These are phyloP conservation scores for Solenodon paradoxus DNA, from an alignment of 2,113 vertebrate species.

Conservation along the genomic window DNA sequence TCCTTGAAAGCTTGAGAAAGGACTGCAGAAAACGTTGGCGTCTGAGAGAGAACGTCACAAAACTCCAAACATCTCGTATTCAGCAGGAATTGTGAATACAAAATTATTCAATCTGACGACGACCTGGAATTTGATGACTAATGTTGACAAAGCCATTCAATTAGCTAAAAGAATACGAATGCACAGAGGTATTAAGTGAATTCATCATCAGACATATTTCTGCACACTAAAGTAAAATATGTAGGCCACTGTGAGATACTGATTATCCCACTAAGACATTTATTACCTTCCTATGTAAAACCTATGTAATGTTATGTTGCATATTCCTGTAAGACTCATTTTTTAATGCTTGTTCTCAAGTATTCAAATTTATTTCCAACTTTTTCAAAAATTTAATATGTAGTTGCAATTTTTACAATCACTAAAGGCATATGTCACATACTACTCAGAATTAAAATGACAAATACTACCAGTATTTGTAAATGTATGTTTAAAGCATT, in stretches of 20 bases:
- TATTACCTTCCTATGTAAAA: background rate
- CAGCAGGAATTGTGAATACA: slow-evolving; percentile 2
- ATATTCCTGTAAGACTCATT: background rate
- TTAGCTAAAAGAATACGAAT: slow-evolving; percentile 35
- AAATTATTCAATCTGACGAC: background rate
- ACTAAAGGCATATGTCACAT: background rate
- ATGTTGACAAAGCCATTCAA: slow-evolving; percentile 11
- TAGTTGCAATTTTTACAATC: background rate
- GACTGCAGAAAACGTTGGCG: background rate
- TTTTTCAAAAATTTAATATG: background rate
- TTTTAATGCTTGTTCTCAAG: background rate
- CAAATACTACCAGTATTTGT: background rate
- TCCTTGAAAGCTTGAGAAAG: background rate
- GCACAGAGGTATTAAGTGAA: background rate
- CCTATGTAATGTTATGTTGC: background rate
- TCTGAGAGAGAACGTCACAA: background rate
- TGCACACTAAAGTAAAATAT: background rate
- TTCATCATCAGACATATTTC: background rate
- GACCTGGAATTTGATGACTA: background rate
- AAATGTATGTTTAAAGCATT: background rate
- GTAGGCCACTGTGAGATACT: background rate
- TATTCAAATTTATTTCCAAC: background rate
- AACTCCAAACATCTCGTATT: background rate
- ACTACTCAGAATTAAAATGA: slow-evolving; percentile 1
- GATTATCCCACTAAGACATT: background rate